A percentile compares a stretch with the other conserved stretches of the same genome.
phyloP scores from a whole-genome alignment of 1,140 invertebrate genomes.

The Schlechtendalia chinensis region DNA sequence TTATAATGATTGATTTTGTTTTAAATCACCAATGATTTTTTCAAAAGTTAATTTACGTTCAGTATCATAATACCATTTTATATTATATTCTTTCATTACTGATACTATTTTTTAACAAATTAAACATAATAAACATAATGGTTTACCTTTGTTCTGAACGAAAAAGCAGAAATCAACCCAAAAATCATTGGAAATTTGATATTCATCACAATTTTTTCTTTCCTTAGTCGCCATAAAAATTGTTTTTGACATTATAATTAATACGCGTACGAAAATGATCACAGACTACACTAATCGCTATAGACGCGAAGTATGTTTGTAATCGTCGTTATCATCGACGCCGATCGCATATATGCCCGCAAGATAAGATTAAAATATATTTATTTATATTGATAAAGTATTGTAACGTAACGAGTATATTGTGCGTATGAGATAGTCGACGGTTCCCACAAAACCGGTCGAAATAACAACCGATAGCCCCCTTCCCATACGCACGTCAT shows the following conservation, averaged over 20 bases:
- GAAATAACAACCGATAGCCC: too few species aligned
- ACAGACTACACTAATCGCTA: background rate
- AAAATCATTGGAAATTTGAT: background rate
- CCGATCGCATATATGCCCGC: background rate
- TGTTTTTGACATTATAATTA: background rate
- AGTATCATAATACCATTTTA: background rate
- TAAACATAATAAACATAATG: background rate
- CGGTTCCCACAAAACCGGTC: too few species aligned
- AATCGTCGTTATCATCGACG: background rate
- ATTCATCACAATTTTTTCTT: background rate
- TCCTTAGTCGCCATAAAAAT: background rate
- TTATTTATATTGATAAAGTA: too few species aligned
- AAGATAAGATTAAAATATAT: too few species aligned
- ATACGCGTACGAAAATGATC: background rate
- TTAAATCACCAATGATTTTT: background rate
- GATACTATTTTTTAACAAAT: background rate
- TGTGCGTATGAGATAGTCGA: too few species aligned
- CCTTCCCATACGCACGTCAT: too few species aligned
- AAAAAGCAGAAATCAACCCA: background rate
- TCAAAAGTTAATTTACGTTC: background rate
- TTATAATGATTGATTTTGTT: background rate
- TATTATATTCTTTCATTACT: slow-evolving; percentile 8
- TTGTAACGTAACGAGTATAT: too few species aligned
- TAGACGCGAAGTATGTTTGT: background rate
- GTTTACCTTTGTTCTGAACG: background rate